Evolutionary conservation across 2,113 vertebrate species (phyloP).

Genomic region (Hassar affinis): DNA sequence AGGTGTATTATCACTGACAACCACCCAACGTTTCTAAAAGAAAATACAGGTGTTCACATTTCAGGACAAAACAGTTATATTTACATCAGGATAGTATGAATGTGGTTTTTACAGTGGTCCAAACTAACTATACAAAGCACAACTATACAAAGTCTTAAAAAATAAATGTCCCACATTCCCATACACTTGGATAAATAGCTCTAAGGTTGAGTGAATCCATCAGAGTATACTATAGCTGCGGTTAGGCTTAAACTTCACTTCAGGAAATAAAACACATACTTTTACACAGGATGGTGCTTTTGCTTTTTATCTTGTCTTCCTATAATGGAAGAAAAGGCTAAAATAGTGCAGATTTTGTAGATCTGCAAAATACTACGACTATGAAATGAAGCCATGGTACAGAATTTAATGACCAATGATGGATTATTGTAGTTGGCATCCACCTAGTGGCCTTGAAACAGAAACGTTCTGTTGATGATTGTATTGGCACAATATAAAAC

Average conservation of each 20-base stretch:
- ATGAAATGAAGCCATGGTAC: conserved; percentile 23
- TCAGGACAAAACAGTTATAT: conserved; percentile 63
- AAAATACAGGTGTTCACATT: conserved; percentile 69
- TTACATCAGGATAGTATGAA: conserved; percentile 64
- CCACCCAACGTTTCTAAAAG: conserved; percentile 74
- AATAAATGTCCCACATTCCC: conserved; percentile 34
- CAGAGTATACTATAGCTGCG: not conserved
- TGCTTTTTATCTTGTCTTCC: conserved; percentile 32
- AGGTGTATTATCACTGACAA: conserved; percentile 63
- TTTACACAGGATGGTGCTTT: conserved; percentile 10
- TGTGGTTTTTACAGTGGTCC: conserved; percentile 63
- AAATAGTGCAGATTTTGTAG: conserved; percentile 9
- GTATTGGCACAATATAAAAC: conserved; percentile 39
- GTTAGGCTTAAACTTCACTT: conserved; percentile 21
- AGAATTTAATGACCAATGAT: not conserved
- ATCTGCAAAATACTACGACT: conserved; percentile 8
- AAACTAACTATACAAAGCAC: conserved; percentile 51
- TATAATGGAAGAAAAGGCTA: conserved; percentile 42
- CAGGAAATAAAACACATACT: not conserved
- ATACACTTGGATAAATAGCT: conserved; percentile 29
- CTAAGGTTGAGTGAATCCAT: not conserved
- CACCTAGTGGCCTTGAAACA: not conserved
- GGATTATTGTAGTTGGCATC: not conserved
- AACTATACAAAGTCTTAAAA: conserved; percentile 15
- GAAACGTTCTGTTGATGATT: not conserved